Conservation (phyloP, 2,797 vertebrate genomes). For the Rachycentron canadum region DNA sequence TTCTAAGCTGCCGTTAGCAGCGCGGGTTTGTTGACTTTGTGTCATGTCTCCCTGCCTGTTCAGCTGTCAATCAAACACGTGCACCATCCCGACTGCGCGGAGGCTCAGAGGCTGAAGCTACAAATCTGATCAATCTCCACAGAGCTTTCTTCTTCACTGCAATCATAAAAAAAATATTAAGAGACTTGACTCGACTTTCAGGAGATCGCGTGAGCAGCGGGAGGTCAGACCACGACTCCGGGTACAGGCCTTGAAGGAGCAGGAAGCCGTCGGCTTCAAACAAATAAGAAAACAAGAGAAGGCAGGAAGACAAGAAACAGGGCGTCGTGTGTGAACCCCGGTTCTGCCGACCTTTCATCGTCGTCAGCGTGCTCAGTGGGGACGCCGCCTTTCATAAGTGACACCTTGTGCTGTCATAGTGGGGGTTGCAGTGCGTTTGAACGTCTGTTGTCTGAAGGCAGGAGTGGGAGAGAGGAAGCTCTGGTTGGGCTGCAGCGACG, state of each 20-base stretch:
- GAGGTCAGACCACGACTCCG: slow-evolving; percentile 29
- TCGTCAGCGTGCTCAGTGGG: slow-evolving; percentile 70
- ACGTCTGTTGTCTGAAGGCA: slow-evolving; percentile 75
- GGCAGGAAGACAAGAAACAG: slow-evolving; percentile 61
- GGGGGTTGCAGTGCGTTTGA: slow-evolving; percentile 71
- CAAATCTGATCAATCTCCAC: not conserved
- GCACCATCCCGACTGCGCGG: fast-evolving
- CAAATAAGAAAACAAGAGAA: slow-evolving; percentile 62
- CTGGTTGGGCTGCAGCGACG: slow-evolving; percentile 45
- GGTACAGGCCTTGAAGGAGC: slow-evolving; percentile 52
- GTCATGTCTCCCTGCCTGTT: not conserved
- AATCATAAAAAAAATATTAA: not conserved
- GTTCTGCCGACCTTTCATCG: slow-evolving; percentile 77
- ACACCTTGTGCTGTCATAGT: slow-evolving; percentile 77
- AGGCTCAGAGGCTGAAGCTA: not conserved
- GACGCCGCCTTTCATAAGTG: slow-evolving; percentile 77
- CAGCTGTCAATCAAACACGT: slow-evolving; percentile 4
- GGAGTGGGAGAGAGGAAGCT: slow-evolving; percentile 56
- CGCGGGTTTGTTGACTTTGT: not conserved
- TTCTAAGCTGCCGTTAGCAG: not conserved
- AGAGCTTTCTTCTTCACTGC: not conserved
- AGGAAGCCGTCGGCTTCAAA: slow-evolving; percentile 66
- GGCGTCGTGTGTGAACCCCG: slow-evolving; percentile 57
- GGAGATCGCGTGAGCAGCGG: slow-evolving; percentile 5
- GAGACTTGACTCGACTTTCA: not conserved